phyloP scores from a whole-genome alignment of 2,797 vertebrate genomes.

The Anguilla anguilla region DNA sequence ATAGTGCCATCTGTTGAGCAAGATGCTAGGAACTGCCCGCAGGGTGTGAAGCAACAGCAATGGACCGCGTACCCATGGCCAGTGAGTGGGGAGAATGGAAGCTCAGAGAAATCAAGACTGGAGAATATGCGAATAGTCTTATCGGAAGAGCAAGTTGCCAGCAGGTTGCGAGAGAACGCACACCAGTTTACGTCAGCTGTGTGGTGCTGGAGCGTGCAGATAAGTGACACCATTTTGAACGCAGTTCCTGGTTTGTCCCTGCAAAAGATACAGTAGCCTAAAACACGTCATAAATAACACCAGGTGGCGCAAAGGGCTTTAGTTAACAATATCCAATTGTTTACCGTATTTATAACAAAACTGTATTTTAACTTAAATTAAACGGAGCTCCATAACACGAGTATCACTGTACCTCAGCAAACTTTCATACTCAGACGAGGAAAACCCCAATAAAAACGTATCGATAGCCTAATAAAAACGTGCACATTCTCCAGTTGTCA shows the following conservation, averaged over 20 bases:
- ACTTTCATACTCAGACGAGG: neutral
- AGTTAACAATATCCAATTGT: neutral
- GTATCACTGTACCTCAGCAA: neutral
- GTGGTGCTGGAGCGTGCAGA: constrained; percentile 84
- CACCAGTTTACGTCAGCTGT: constrained; percentile 89
- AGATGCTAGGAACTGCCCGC: constrained; percentile 82
- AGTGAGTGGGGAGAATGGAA: constrained; percentile 82
- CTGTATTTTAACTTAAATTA: neutral
- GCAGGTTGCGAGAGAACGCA: constrained; percentile 77
- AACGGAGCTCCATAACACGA: neutral
- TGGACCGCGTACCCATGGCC: constrained; percentile 89
- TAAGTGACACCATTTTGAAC: constrained; percentile 81
- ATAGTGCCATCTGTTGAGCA: constrained; percentile 91
- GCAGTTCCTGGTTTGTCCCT: constrained; percentile 25
- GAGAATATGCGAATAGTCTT: constrained; percentile 87
- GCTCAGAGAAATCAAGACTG: constrained; percentile 74
- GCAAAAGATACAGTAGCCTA: neutral
- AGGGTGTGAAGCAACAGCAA: constrained; percentile 91
- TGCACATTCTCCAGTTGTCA: no score
- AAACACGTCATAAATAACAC: neutral
- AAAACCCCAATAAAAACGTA: neutral
- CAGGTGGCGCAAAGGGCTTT: constrained; percentile 4
- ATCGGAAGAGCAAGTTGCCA: constrained; percentile 92
- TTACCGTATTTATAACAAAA: no score
- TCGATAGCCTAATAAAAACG: no score